Evolutionary conservation across 2,888 invertebrate species (phyloP).

Genomic region (Chrysina gloriosa): DNA sequence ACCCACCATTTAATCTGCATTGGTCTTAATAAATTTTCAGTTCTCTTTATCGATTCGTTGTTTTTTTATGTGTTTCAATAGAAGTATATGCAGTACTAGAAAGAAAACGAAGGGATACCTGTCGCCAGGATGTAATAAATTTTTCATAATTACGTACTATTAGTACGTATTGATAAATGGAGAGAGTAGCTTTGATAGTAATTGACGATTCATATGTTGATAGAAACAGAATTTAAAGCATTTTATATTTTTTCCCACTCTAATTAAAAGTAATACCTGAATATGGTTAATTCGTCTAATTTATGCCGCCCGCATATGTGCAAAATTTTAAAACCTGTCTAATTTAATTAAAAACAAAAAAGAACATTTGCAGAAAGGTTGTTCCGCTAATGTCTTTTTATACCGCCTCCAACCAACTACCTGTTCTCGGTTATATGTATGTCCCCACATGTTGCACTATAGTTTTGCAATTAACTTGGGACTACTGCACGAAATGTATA

Average conservation of each 20-base stretch:
- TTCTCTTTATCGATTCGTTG: not conserved
- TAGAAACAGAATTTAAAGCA: not conserved
- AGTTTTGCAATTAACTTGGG: constrained; percentile 65
- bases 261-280: constrained; percentile 42
- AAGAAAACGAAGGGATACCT: not conserved
- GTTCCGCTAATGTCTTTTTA: constrained; percentile 53
- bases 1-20: constrained; percentile 19
- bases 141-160: not conserved
- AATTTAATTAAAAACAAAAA: constrained; percentile 60
- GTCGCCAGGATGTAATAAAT: not conserved
- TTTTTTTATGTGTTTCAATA: constrained; percentile 12
- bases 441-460: constrained; percentile 65
- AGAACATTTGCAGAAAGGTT: constrained; percentile 57
- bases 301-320: constrained; percentile 45
- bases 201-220: too few species aligned
- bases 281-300: constrained; percentile 44
- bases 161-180: not conserved
- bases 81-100: constrained; percentile 1
- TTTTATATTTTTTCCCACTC: not conserved
- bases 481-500: constrained; percentile 27
- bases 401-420: constrained; percentile 30
- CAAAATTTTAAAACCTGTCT: constrained; percentile 59
- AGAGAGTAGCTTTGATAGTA: too few species aligned
- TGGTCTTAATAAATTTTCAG: constrained; percentile 9
- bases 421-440: constrained; percentile 52